Conservation (phyloP, 2,888 invertebrate species). For the Diogma glabrata region DNA sequence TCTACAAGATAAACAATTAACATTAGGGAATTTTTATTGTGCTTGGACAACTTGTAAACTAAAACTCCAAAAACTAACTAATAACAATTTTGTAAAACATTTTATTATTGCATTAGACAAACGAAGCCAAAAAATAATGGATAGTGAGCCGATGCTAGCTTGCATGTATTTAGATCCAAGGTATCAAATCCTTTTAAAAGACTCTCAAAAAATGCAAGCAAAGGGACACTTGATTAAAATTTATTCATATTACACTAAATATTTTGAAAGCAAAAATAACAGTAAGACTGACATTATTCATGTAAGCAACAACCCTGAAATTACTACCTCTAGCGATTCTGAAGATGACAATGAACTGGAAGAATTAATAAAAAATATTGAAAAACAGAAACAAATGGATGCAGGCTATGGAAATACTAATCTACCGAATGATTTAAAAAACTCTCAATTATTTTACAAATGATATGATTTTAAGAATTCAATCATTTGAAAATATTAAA, state of each 20-base stretch:
- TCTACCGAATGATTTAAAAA: neutral
- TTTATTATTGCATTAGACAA: slow-evolving; percentile 6
- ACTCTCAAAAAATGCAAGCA: slow-evolving; percentile 3
- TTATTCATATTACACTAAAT: slow-evolving; percentile 3
- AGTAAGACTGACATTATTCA: slow-evolving; percentile 1
- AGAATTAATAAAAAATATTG: neutral
- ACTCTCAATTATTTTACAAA: no score
- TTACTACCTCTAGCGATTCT: neutral
- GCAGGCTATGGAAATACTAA: neutral
- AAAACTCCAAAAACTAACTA: no score
- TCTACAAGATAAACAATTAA: slow-evolving; percentile 5
- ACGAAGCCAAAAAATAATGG: neutral
- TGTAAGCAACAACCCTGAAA: neutral
- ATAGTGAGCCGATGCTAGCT: slow-evolving; percentile 6
- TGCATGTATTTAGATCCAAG: slow-evolving; percentile 9
- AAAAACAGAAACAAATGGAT: slow-evolving; percentile 1
- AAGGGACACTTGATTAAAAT: slow-evolving; percentile 5
- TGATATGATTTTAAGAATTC: no score
- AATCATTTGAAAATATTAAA: neutral
- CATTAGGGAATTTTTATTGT: slow-evolving; percentile 7
- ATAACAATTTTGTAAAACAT: neutral
- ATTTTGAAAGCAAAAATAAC: neutral
- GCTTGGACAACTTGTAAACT: neutral
- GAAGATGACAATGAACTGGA: neutral
- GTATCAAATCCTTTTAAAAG: slow-evolving; percentile 3